These are phyloP conservation scores for Lithosia quadra DNA, from an alignment of 2,888 invertebrate species.

Conservation along the genomic window DNA sequence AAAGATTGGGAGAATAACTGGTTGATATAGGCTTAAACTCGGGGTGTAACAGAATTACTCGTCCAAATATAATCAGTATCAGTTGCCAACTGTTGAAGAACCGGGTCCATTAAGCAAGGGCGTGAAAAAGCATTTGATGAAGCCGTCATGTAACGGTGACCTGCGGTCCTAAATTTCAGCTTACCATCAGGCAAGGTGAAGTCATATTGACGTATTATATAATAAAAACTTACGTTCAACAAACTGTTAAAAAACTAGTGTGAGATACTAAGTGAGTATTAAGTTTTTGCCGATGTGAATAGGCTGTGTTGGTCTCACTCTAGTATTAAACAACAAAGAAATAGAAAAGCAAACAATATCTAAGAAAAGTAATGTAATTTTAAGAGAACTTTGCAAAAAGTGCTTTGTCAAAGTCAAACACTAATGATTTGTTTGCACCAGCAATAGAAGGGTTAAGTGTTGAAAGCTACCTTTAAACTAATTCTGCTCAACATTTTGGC, in stretches of 20 bases:
- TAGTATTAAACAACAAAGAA: not conserved
- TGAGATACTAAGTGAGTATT: too few relatives aligned
- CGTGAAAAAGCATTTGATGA: too few relatives aligned
- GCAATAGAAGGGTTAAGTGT: constrained; percentile 53
- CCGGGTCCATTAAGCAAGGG: too few relatives aligned
- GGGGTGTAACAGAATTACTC: too few relatives aligned
- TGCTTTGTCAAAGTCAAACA: constrained; percentile 46
- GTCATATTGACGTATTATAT: too few relatives aligned
- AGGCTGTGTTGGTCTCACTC: not conserved
- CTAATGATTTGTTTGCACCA: constrained; percentile 30
- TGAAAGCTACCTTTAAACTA: constrained; percentile 52
- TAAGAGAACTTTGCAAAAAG: constrained; percentile 21
- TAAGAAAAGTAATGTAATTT: not conserved
- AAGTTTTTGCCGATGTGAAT: too few relatives aligned
- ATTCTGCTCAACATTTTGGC: constrained; percentile 51
- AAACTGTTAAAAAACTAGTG: too few relatives aligned
- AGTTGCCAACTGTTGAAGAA: not conserved
- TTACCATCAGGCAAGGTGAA: too few relatives aligned
- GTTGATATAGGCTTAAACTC: not conserved
- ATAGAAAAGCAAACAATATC: not conserved
- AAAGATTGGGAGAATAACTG: too few relatives aligned
- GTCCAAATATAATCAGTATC: not conserved
- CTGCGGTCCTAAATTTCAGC: too few relatives aligned
- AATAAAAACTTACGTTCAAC: too few relatives aligned
- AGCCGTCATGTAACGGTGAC: too few relatives aligned